Evolutionary conservation across 2,888 invertebrate species (phyloP).

Genomic region (Cryptocheilus praepositus): DNA sequence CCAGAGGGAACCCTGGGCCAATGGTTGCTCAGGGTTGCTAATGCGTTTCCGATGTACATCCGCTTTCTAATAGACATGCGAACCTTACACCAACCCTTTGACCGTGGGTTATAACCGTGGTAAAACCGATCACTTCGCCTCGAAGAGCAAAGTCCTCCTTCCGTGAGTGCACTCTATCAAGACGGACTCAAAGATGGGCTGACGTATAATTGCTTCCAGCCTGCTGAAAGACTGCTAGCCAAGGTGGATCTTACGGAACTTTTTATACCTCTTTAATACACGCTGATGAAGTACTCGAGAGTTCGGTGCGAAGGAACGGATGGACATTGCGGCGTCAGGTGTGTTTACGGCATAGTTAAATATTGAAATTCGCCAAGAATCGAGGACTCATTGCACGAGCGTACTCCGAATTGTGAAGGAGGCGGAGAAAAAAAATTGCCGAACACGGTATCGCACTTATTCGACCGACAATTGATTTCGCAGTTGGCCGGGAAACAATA

Average conservation of each 20-base stretch:
- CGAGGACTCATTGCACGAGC: too few relatives aligned
- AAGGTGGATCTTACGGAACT: background rate
- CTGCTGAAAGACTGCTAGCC: background rate
- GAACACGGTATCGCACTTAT: background rate
- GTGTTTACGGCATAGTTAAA: too few relatives aligned
- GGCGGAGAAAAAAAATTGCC: background rate
- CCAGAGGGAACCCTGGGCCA: slow-evolving; percentile 16
- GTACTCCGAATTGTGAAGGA: background rate
- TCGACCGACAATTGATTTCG: background rate
- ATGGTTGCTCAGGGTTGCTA: slow-evolving; percentile 44
- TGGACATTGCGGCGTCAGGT: background rate
- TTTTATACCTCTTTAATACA: too few relatives aligned
- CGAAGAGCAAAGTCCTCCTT: slow-evolving; percentile 10
- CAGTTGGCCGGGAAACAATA: background rate
- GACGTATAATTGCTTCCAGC: slow-evolving; percentile 18
- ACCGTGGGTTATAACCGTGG: slow-evolving; percentile 15
- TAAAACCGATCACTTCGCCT: slow-evolving; percentile 24
- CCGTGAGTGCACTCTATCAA: slow-evolving; percentile 3
- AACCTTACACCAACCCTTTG: slow-evolving; percentile 31
- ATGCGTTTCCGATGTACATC: slow-evolving; percentile 63
- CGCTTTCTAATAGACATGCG: slow-evolving; percentile 53
- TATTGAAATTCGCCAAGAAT: too few relatives aligned
- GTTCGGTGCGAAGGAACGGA: slow-evolving; percentile 6
- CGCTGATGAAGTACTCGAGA: too few relatives aligned
- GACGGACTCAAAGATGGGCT: background rate